Evolutionary conservation across 2,888 invertebrate genomes (phyloP), one percentile per base, ranked within the genome.

Genomic region (Polyommatus icarus): DNA sequence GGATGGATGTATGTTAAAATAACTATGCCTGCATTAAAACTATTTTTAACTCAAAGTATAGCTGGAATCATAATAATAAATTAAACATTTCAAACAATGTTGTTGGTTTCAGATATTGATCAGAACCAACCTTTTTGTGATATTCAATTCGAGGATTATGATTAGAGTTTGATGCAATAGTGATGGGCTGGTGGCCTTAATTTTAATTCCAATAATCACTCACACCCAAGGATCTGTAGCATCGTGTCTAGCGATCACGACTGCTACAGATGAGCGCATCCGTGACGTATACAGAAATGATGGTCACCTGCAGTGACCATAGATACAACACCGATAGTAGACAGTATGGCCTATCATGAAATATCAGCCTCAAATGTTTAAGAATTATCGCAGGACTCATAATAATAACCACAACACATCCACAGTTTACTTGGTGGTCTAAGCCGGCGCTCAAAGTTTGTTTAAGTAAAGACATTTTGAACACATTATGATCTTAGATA

Each of bases 211-310:
- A 32, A 67, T 67, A 67, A 67, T 67, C 29, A 67, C 67, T 67
- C 67, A 67, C 67, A 67, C 32, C 29, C 67, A 67, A 67, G 67
- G 67, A 67, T 67, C 67, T 67, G 67, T 67, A 24, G 40, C 20
- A 54, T 75, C 75, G 54, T 75, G 75, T 54, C 54, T 50, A 18
- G 29, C 7, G 50, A 54, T 75, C 75, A 75, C 75, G 75, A 73
- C 40, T 32, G 20, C 73, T 50, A 24, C 46, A 46, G 40, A 75
- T 50, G 29, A 18, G 24, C 46, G 75, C 75, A 75, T 54, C 24
- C 54, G 36, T 73, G 10, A 7, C 7, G 76, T 36, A 10, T 18
- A 54, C 54, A 54, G 15, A 54, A 54, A 36, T 36, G 32, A 76
- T 76, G 57, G 76, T 76, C 57, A 57, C 57, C 57, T 46, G 40